These are phyloP conservation scores for Pangasius macronema DNA, from an alignment of 2,797 vertebrate species.

Conservation along the genomic window DNA sequence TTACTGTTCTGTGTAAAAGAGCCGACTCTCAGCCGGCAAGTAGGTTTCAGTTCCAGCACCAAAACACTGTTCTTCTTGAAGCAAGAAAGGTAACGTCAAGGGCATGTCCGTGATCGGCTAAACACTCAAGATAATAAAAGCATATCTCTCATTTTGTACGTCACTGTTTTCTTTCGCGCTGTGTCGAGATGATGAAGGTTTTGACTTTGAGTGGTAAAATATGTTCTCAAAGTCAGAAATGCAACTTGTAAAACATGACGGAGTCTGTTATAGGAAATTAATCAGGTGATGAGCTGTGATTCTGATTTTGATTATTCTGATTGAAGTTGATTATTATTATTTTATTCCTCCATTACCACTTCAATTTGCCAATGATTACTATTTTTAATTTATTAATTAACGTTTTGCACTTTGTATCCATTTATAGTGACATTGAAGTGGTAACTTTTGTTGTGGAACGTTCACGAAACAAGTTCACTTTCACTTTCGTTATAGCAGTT, in stretches of 20 bases:
- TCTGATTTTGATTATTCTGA: neutral
- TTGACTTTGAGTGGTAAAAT: neutral
- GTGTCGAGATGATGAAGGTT: neutral
- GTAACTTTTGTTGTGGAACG: neutral
- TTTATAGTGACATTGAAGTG: neutral
- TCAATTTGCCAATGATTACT: neutral
- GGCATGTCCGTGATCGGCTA: slow-evolving; percentile 16
- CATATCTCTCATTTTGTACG: neutral
- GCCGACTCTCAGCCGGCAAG: neutral
- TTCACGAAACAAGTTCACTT: neutral
- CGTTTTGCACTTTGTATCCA: neutral
- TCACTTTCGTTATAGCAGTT: neutral
- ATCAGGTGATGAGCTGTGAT: neutral
- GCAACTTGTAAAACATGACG: neutral
- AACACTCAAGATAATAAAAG: slow-evolving; percentile 16
- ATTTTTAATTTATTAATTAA: neutral
- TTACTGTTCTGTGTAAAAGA: neutral
- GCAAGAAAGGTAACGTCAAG: slow-evolving; percentile 21
- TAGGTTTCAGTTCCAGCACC: neutral
- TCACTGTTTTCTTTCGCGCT: neutral
- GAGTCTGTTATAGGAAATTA: neutral
- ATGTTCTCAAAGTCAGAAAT: neutral
- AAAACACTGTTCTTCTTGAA: neutral
- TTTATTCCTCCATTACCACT: neutral
- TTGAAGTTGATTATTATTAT: neutral